Percentiles rank a stretch among this genome's conserved stretches.
These are phyloP conservation scores for Cheilosia pagana DNA, from an alignment of 2,888 invertebrate genomes.

Conservation along the genomic window DNA sequence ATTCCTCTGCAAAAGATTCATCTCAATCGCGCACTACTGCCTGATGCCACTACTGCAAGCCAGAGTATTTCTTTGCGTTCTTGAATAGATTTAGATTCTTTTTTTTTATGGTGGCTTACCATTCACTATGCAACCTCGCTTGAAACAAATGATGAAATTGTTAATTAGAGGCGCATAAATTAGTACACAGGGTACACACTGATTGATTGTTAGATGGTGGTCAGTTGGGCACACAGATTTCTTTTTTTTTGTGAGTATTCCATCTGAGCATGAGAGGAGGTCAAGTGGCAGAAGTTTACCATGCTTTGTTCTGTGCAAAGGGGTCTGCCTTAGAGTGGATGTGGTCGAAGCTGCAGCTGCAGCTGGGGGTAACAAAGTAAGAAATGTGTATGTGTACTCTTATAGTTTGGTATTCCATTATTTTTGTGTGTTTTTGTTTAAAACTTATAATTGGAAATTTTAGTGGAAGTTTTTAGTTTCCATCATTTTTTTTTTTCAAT, in stretches of 20 bases:
- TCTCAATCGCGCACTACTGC: constrained; percentile 48
- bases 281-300: constrained; percentile 61
- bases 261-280: constrained; percentile 59
- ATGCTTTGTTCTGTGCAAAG: constrained; percentile 45
- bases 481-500: constrained; percentile 37
- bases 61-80: constrained; percentile 34
- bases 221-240: constrained; percentile 60
- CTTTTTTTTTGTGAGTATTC: constrained; percentile 11
- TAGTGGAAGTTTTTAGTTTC: constrained; percentile 65
- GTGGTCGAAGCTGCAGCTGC: constrained; percentile 28
- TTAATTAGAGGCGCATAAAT: constrained; percentile 73
- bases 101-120: constrained; percentile 7
- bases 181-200: constrained; percentile 67
- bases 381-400: constrained; percentile 35
- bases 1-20: constrained; percentile 59
- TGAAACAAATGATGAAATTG: constrained; percentile 66
- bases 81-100: constrained; percentile 45
- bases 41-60: constrained; percentile 27
- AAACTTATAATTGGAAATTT: constrained; percentile 73
- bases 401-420: constrained; percentile 11
- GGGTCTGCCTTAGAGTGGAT: constrained; percentile 22
- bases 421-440: constrained; percentile 47
- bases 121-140: constrained; percentile 28
- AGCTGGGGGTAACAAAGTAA: constrained; percentile 60
- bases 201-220: constrained; percentile 72